Evolutionary conservation across 1,140 invertebrate genomes (phyloP), one percentile per base, ranked within the genome.

Genomic region (Calephelis nemesis): DNA sequence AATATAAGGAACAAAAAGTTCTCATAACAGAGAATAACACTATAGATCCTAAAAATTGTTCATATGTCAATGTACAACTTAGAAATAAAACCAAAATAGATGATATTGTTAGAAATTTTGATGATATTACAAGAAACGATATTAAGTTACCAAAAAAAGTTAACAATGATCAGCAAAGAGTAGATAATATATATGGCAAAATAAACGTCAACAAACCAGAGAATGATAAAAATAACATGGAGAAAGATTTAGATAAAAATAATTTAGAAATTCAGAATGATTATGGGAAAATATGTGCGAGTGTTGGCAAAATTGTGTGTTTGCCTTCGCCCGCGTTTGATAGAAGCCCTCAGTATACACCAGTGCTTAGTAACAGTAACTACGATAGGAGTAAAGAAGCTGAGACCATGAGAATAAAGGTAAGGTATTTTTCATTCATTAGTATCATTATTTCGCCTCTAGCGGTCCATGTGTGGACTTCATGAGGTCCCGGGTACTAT

Each of bases 31-130:
- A 92, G 40, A 92, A 92, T 42, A 92, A 92, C 70, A 73, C 77
- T 0, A 66, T 88, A 0, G 90, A 91, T 6, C 73, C 83, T 0
- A 87, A 82, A 50, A 91, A 89, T 52, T 87, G 84, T 72, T 85
- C 90, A 0, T 92, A 92, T 62, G 80, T 85, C 0, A 92, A 92
- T 54, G 91, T 92, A 2, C 82, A 84, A 0, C 80, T 92, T 30
- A 75, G 87, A 47, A 90, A 87, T 67, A 90, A 87, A 69, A 83
- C 76, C 0, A 91, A 87, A 78, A 88, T 92, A 15, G 90, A 92
- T 10, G 88, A 92, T 49, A 88, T 91, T 1, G 86, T 89, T 0
- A 83, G 87, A 69, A 92, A 87, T 68, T 90, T 92, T 45, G 88
- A 91, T 50, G 86, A 87, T n/a, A 78, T 77, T 13, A 71, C 52